Percentiles rank a stretch among this genome's conserved stretches.
Evolutionary conservation across 2,888 invertebrate genomes (phyloP).

Genomic region (Zonitis immaculata): DNA sequence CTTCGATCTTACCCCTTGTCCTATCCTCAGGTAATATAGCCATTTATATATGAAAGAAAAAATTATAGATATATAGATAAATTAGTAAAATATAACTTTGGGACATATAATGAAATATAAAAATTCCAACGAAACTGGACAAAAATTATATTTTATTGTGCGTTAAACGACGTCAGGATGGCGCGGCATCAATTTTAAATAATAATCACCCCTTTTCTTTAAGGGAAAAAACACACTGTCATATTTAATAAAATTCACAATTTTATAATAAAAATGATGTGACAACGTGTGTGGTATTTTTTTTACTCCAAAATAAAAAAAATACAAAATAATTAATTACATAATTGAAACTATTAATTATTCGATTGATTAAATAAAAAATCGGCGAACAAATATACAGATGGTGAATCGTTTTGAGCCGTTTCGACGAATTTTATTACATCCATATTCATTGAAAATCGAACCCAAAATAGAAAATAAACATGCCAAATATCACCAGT

Average conservation of each 20-base stretch:
- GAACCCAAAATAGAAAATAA: background rate
- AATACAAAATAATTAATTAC: no score
- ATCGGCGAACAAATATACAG: no score
- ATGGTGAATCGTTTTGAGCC: no score
- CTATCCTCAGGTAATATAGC: background rate
- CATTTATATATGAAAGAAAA: no score
- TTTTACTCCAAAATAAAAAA: no score
- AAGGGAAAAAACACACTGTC: background rate
- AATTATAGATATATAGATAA: background rate
- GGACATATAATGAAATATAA: background rate
- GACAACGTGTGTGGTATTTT: background rate
- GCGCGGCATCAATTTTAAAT: background rate
- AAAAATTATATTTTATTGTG: background rate
- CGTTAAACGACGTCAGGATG: background rate
- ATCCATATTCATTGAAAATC: background rate
- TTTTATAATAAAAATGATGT: background rate
- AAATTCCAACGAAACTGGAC: background rate
- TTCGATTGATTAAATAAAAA: no score
- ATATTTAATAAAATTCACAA: background rate
- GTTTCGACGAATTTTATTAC: background rate
- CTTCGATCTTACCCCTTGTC: background rate
- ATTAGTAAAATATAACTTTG: background rate
- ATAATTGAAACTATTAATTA: no score
- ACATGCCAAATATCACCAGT: background rate
- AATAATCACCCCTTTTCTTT: background rate